Base-by-base conservation (phyloP, 2,113 vertebrate species). In the Ariopsis seemanni region DNA sequence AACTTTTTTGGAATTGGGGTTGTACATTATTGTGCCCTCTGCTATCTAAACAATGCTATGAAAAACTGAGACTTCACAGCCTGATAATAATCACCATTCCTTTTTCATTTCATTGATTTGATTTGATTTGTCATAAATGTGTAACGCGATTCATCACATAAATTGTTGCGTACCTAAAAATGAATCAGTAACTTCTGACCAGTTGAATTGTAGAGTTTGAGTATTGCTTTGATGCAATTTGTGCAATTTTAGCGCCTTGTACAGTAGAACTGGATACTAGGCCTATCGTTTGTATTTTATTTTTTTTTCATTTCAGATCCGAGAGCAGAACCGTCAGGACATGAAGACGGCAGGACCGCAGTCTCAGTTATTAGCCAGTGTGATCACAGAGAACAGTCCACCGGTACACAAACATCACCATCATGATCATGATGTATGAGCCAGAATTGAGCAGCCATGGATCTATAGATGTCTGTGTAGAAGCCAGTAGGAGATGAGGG, bases 331-430 rank as follows among this genome's bases (percentile, higher is more conserved):
- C 90, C 97, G 97, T 5, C 97, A 99, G 92, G 98, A 99, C 0
- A 96, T 97, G 94, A 99, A 99, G 90, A 99, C 98, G 0, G 98
- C 98, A 0, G 98, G 98, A 1, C 98, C 98, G 0, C 98, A 98
- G 93, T 99, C 98, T 0, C 98, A 98, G 92, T 94, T 99, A 25
- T 95, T 99, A 63, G 97, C 98, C 34, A 94, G 97, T 0, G 97
- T 99, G 86, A 98, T 98, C 4, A 96, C 97, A 0, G 98, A 97
- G 27, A 96, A 96, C 91, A 97, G 97, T 83, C 95, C 95, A 92
- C 97, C 97, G 52, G 98, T 99, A 96, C 88, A 25, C 7, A 18
- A 57, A 57, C 77, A 27, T 17, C 25, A 7, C 0, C 22, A 22
- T 2, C 72, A 11, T 7, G 27, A 72, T 74, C 74, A 52, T 11